Base-by-base conservation (phyloP, 64 coral and sea anemone genomes). In the Cladopsammia gracilis region DNA sequence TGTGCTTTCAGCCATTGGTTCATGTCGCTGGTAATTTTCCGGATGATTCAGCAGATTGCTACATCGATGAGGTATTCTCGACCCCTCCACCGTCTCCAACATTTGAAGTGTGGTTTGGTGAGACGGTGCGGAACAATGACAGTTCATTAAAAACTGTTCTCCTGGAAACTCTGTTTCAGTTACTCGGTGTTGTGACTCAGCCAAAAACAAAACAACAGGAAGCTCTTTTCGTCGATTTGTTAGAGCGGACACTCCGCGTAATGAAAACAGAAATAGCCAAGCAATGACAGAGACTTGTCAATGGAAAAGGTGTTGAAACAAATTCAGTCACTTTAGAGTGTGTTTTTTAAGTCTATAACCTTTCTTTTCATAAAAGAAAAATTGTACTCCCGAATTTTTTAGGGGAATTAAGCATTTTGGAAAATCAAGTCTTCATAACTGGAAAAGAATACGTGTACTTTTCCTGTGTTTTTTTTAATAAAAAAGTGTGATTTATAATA, bases 31-130 rank as follows among this genome's bases (percentile, higher is more conserved):
- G 11, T 45, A 7, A 64, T 42, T 6, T 6, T 13, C 26, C 19
- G 15, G n/a, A 16, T 79, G 76, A 79, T 34, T 26, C 20, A 4
- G 43, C 12, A 7, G 44, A 84, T 19, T 65, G 18, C 59, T 79
- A 59, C 54, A 25, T 58, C 42, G 80, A 84, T 24, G 46, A 67
- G 44, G 22, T 84, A 43, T 84, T 67, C 45, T 64, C 43, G 16
- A 84, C 80, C 18, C 80, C 80, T n/a, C 80, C 80, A n/a, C 80
- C 80, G 4, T 84, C 80, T 6, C 80, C 80, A n/a, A 65, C 80
- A 50, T 67, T 84, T 23, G 62, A 67, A 9, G 67, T 67, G 80
- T 84, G 80, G 80, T 64, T 84, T 65, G 80, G 62, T 48, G 80
- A 84, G 20, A 42, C 59, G 16, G 19, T 45, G 8, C 14, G 26